Evolutionary conservation across 2,888 invertebrate species (phyloP).

Genomic region (Amblyjoppa proteus): DNA sequence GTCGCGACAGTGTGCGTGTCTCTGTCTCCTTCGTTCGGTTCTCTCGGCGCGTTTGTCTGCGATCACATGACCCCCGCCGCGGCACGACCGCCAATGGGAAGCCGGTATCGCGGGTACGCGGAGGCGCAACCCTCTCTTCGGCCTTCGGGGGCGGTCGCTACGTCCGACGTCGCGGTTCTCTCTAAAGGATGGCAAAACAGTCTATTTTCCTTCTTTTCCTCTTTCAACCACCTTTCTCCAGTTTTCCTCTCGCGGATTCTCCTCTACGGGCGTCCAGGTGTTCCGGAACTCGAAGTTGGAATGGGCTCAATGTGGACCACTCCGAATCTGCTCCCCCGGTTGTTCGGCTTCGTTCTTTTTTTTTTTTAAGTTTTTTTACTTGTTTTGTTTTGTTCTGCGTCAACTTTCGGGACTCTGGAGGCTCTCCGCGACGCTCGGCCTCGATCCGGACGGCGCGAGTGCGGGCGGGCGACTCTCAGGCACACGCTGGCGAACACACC

Average conservation of each 20-base stretch:
- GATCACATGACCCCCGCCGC: conserved; percentile 79
- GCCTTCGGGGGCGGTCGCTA: conserved; percentile 84
- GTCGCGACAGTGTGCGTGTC: conserved; percentile 47
- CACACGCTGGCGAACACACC: conserved; percentile 73
- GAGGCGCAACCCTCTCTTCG: conserved; percentile 84
- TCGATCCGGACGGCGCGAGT: conserved; percentile 80
- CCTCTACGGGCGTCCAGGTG: conserved; percentile 44
- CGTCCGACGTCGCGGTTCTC: conserved; percentile 58
- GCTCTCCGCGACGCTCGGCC: conserved; percentile 61
- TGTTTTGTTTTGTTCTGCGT: conserved; percentile 1
- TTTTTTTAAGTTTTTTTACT: not conserved
- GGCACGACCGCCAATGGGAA: conserved; percentile 78
- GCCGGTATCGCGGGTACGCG: conserved; percentile 80
- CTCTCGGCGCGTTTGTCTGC: conserved; percentile 57
- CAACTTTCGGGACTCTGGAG: conserved; percentile 44
- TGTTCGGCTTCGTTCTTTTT: conserved; percentile 7
- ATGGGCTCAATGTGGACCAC: conserved; percentile 36
- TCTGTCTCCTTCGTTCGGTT: conserved; percentile 40
- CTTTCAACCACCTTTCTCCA: conserved; percentile 46
- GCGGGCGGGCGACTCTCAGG: conserved; percentile 80
- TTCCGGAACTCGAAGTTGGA: conserved; percentile 20
- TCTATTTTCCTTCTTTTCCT: conserved; percentile 35
- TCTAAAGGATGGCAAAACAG: conserved; percentile 75
- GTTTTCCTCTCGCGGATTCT: conserved; percentile 34
- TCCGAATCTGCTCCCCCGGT: not conserved